These are phyloP conservation scores for Harpalus rufipes DNA, from an alignment of 2,888 invertebrate species.

Conservation along the genomic window DNA sequence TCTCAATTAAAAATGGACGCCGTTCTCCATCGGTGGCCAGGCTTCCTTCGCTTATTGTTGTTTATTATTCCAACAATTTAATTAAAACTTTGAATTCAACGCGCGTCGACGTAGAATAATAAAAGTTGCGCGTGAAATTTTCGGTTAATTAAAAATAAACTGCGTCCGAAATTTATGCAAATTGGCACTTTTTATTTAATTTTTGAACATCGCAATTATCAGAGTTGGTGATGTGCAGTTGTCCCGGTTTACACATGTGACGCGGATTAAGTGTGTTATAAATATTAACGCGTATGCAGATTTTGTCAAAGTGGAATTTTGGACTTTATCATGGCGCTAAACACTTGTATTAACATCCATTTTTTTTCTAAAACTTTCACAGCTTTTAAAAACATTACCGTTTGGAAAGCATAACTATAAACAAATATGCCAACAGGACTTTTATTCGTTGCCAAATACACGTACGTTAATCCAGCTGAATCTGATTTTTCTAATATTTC, in stretches of 20 bases:
- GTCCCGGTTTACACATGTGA: conserved; percentile 71
- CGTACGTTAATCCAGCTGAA: too few relatives aligned
- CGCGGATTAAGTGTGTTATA: conserved; percentile 73
- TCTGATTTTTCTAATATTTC: too few relatives aligned
- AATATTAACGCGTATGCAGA: conserved; percentile 73
- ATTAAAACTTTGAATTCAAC: conserved; percentile 61
- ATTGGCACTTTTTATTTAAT: conserved; percentile 66
- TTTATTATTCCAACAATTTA: conserved; percentile 64
- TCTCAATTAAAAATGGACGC: neutral
- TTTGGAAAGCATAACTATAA: too few relatives aligned
- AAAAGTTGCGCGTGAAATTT: conserved; percentile 65
- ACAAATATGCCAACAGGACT: too few relatives aligned
- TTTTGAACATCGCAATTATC: conserved; percentile 66
- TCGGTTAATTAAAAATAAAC: conserved; percentile 66
- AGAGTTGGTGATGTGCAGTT: conserved; percentile 49
- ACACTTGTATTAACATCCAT: neutral
- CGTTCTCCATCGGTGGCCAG: neutral
- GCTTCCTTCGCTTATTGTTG: conserved; percentile 52
- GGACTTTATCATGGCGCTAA: neutral
- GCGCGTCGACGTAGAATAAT: conserved; percentile 62
- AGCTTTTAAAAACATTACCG: neutral
- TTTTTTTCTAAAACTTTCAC: neutral
- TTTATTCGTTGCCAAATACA: too few relatives aligned
- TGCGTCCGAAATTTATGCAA: conserved; percentile 64
- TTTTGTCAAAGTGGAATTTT: conserved; percentile 62